Percentiles rank a stretch among this genome's conserved stretches.
phyloP scores from a whole-genome alignment of 23 tunicate species.

The Trididemnum clinides region DNA sequence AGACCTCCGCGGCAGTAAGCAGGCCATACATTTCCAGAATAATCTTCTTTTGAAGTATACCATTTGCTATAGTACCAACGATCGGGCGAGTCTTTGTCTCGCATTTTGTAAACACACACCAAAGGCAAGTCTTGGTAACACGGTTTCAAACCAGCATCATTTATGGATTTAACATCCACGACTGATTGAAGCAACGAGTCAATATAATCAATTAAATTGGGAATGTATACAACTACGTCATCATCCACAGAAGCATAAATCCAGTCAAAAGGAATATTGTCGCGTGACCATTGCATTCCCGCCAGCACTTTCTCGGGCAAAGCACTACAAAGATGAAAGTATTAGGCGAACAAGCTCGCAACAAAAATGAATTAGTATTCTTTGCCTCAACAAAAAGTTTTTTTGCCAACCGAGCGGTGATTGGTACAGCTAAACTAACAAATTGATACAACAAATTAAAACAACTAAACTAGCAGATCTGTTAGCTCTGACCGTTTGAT shows the following conservation, averaged over 20 bases:
- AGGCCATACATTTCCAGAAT: slow-evolving; percentile 54
- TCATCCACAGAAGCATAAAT: slow-evolving; percentile 68
- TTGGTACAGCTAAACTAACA: too few relatives aligned
- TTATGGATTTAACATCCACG: background rate
- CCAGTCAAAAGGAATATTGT: background rate
- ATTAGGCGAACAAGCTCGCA: background rate
- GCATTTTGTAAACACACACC: slow-evolving; percentile 56
- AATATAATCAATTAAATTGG: slow-evolving; percentile 51
- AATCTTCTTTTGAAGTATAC: slow-evolving; percentile 47
- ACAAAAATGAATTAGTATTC: too few relatives aligned
- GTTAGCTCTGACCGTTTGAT: too few relatives aligned
- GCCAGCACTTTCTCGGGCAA: slow-evolving; percentile 64
- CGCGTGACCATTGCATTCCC: slow-evolving; percentile 80
- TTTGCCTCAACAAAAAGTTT: background rate
- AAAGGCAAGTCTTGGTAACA: slow-evolving; percentile 48
- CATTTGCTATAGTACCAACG: slow-evolving; percentile 37
- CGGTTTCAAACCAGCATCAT: background rate
- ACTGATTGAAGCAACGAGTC: background rate
- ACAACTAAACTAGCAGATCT: too few relatives aligned
- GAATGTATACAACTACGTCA: slow-evolving; percentile 53
- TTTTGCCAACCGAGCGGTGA: too few relatives aligned
- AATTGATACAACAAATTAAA: too few relatives aligned
- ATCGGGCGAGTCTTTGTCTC: slow-evolving; percentile 40
- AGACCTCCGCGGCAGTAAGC: slow-evolving; percentile 66
- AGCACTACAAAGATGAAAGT: slow-evolving; percentile 27